Base-by-base conservation (phyloP, 2,113 vertebrate species). In the Dicerorhinus sumatrensis region DNA sequence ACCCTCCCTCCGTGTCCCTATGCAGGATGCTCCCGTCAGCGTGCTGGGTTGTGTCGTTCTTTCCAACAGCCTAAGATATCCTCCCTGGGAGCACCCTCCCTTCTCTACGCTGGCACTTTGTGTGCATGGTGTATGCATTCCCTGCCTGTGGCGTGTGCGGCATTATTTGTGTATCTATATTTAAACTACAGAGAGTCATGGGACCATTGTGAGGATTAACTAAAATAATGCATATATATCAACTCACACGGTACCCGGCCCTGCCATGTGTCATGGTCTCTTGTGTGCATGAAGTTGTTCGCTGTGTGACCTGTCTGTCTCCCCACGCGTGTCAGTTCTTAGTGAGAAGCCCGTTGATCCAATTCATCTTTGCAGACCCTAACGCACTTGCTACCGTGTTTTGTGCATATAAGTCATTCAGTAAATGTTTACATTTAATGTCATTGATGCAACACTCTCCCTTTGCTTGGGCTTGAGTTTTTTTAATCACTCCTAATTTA, bases 81-180 rank as follows among this genome's bases (percentile, higher is more conserved):
- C 67, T 79, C 2, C 42, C 36, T 0, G 25, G 5, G 25, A 23
- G 31, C 48, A 14, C 6, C 16, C 17, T 60, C 65, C n/a, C 18
- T 63, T 56, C 5, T 11, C 79, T 5, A 0, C 0, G 0, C 1
- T 6, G 12, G 18, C 42, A 6, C 73, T 16, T 33, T 12, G 2
- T 29, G 31, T 5, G 20, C 4, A 3, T 27, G 62, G 20, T 4
- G 3, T 10, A 1, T 25, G 33, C 4, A 18, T 7, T 14, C 33
- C 10, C 14, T 18, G 1, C 79, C n/a, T 21, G 3, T 27, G 72
- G 6, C 2, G 6, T 18, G 2, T 42, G 42, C 8, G 51, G 36
- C 14, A 0, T 42, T 48, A 5, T 17, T 76, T 16, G 10, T 7
- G 3, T 9, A 12, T 10, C 31, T 63, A 21, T 13, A 6, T 17